phyloP scores from a whole-genome alignment of 1,140 invertebrate genomes.

The Leptonema lineaticorne region DNA sequence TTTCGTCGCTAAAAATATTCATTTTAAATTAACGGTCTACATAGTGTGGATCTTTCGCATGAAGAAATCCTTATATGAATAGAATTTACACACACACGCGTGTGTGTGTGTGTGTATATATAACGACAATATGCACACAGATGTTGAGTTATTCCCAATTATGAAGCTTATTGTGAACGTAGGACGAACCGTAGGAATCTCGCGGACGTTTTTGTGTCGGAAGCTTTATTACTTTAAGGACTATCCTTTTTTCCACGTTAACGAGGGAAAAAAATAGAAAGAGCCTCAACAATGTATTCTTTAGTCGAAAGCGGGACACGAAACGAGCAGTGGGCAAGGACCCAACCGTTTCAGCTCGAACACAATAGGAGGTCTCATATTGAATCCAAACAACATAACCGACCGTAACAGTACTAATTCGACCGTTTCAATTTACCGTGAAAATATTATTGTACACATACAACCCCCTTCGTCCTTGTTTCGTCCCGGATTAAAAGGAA shows the following conservation, averaged over 20 bases:
- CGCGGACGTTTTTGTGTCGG: constrained; percentile 1
- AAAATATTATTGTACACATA: constrained; percentile 24
- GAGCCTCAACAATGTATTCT: not conserved
- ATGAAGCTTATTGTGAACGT: constrained; percentile 11
- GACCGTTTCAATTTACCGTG: constrained; percentile 29
- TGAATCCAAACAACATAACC: constrained; percentile 30
- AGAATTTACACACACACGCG: not conserved
- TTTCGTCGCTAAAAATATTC: too few species aligned
- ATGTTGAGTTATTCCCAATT: constrained; percentile 6
- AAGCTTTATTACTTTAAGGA: constrained; percentile 15
- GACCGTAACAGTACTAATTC: constrained; percentile 27
- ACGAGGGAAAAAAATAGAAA: not conserved
- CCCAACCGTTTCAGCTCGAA: too few species aligned
- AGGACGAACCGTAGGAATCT: constrained; percentile 1
- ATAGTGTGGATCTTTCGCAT: too few species aligned
- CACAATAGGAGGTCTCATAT: constrained; percentile 20
- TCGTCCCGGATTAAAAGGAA: not conserved
- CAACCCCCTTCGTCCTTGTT: too few species aligned
- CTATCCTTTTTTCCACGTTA: constrained; percentile 18
- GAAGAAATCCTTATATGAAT: not conserved
- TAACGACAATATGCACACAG: not conserved
- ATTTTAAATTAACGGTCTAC: too few species aligned
- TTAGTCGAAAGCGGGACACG: not conserved
- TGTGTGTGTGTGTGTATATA: not conserved
- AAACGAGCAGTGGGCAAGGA: not conserved